phyloP scores from a whole-genome alignment of 2,888 invertebrate genomes.

The Hecatera dysodea region DNA sequence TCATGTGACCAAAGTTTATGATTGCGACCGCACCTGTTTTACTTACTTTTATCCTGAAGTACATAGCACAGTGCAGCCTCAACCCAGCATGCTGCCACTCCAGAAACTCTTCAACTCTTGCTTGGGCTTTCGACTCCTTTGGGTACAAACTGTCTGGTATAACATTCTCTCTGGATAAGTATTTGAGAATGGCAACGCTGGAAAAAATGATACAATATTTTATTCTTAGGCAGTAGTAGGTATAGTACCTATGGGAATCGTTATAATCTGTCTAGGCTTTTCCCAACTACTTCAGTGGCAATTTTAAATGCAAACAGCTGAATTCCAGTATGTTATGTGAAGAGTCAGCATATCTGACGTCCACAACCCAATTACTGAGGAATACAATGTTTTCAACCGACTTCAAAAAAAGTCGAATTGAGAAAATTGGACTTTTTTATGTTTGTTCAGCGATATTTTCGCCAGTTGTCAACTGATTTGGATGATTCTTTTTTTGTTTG shows the following conservation, averaged over 20 bases:
- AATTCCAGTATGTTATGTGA: background rate
- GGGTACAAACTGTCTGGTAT: slow-evolving; percentile 93
- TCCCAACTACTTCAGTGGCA: background rate
- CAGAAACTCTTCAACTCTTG: slow-evolving; percentile 93
- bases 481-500: no score
- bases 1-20: no score
- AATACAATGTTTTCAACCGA: no score
- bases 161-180: slow-evolving; percentile 91
- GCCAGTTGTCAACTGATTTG: no score
- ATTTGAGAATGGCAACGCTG: slow-evolving; percentile 94
- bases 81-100: slow-evolving; percentile 95
- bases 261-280: background rate
- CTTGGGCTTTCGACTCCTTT: slow-evolving; percentile 90
- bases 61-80: slow-evolving; percentile 91
- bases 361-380: no score
- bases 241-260: background rate
- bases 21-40: no score
- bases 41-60: slow-evolving; percentile 92
- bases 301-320: background rate
- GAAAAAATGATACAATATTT: slow-evolving; percentile 45
- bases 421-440: no score
- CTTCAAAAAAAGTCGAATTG: no score
- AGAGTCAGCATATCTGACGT: background rate
- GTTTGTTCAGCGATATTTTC: no score
- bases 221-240: background rate